Evolutionary conservation across 2,113 vertebrate species (phyloP).

Genomic region (Dolichallabes microphthalmus): DNA sequence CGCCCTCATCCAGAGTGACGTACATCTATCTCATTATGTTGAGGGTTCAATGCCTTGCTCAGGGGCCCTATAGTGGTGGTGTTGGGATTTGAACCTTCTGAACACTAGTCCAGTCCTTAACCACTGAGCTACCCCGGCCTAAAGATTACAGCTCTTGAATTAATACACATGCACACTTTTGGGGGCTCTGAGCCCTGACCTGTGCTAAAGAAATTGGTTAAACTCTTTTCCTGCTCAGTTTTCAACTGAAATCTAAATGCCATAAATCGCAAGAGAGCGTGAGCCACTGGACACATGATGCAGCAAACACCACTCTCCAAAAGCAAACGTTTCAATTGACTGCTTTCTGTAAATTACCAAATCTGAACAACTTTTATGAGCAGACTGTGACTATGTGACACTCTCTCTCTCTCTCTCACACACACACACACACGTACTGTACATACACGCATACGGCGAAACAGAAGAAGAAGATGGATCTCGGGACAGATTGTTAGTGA

Average conservation of each 20-base stretch:
- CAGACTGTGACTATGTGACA: slow-evolving; percentile 38
- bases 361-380: slow-evolving; percentile 48
- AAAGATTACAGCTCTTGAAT: too few relatives aligned
- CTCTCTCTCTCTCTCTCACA: slow-evolving; percentile 23
- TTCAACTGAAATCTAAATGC: neutral
- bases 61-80: too few relatives aligned
- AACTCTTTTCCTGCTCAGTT: neutral
- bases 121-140: too few relatives aligned
- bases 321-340: slow-evolving; percentile 67
- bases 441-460: slow-evolving; percentile 43
- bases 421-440: slow-evolving; percentile 19
- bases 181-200: too few relatives aligned
- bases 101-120: too few relatives aligned
- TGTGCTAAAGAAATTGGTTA: too few relatives aligned
- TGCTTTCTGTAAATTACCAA: slow-evolving; percentile 67
- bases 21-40: too few relatives aligned
- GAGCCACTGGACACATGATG: slow-evolving; percentile 35
- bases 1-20: too few relatives aligned
- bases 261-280: neutral
- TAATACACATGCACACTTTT: too few relatives aligned
- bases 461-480: slow-evolving; percentile 73
- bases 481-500: slow-evolving; percentile 75
- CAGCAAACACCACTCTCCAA: slow-evolving; percentile 53
- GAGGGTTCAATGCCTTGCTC: too few relatives aligned
- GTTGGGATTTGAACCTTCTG: too few relatives aligned